Evolutionary conservation across 2,113 vertebrate genomes (phyloP).

Genomic region (Colaptes auratus): DNA sequence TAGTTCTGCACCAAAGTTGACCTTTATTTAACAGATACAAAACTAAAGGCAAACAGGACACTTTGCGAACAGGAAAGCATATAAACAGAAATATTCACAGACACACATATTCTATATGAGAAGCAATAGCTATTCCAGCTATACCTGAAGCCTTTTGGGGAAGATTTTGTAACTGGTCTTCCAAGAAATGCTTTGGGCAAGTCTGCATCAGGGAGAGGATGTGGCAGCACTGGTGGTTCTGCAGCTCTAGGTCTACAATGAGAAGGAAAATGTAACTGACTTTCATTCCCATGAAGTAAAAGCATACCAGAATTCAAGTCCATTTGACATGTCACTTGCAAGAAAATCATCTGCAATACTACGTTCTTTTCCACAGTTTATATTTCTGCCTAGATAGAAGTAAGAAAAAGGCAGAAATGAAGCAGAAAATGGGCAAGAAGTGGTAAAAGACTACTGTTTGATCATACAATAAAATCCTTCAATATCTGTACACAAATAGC

Average conservation of each 20-base stretch:
- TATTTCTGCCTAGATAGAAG: not conserved
- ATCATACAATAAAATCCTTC: not conserved
- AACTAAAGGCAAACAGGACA: not conserved
- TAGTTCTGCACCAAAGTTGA: not conserved
- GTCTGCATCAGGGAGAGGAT: slow-evolving; percentile 36
- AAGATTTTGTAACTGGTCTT: slow-evolving; percentile 83
- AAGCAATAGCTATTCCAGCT: not conserved
- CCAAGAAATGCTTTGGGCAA: slow-evolving; percentile 85
- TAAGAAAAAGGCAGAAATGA: not conserved
- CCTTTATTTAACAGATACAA: not conserved
- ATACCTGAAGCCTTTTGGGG: slow-evolving; percentile 87
- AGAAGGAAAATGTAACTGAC: not conserved
- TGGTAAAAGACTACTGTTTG: not conserved
- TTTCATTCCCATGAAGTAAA: not conserved
- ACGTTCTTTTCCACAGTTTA: not conserved
- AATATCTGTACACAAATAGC: not conserved
- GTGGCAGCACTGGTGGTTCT: slow-evolving; percentile 35
- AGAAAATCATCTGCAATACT: not conserved
- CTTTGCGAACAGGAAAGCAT: not conserved
- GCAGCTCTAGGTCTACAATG: slow-evolving; percentile 70
- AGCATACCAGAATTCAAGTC: not conserved
- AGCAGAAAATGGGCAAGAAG: not conserved
- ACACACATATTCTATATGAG: not conserved
- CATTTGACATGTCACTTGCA: not conserved
- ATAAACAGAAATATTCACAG: no score